These are phyloP conservation scores for Paradoxurus hermaphroditus DNA, from an alignment of 2,113 vertebrate genomes.

Conservation along the genomic window DNA sequence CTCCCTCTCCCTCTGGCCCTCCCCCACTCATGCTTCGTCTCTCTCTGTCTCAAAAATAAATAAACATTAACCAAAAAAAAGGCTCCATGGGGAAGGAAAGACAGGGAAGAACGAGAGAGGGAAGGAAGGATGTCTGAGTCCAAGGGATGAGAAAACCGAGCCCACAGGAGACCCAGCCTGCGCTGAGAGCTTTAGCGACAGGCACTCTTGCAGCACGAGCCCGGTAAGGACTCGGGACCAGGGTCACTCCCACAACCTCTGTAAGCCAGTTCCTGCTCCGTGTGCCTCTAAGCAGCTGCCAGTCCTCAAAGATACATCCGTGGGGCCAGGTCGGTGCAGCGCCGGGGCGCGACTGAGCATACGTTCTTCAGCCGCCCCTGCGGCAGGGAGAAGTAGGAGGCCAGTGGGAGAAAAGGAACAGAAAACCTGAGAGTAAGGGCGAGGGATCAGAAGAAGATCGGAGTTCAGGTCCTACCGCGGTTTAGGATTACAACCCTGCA, in stretches of 20 bases:
- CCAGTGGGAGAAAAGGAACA: neutral
- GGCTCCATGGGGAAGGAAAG: neutral
- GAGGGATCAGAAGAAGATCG: neutral
- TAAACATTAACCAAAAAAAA: too few species aligned
- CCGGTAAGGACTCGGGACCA: neutral
- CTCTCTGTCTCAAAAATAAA: too few species aligned
- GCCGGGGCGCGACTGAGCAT: neutral
- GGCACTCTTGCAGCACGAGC: neutral
- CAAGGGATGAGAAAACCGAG: neutral
- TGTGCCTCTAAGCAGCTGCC: neutral
- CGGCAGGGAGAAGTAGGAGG: neutral
- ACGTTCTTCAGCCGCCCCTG: neutral
- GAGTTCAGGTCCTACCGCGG: neutral
- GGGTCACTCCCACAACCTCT: neutral
- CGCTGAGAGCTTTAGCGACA: neutral
- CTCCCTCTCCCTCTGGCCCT: too few species aligned
- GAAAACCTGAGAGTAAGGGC: neutral
- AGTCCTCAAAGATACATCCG: neutral
- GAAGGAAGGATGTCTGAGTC: neutral
- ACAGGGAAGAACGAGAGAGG: neutral
- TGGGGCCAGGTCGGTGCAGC: neutral
- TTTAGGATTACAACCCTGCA: neutral
- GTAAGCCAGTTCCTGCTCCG: neutral
- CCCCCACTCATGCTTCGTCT: too few species aligned
- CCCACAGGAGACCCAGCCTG: neutral